Evolutionary conservation across 2,797 vertebrate genomes (phyloP), one percentile per base, ranked within the genome.

Genomic region (Enteromius mattozi): DNA sequence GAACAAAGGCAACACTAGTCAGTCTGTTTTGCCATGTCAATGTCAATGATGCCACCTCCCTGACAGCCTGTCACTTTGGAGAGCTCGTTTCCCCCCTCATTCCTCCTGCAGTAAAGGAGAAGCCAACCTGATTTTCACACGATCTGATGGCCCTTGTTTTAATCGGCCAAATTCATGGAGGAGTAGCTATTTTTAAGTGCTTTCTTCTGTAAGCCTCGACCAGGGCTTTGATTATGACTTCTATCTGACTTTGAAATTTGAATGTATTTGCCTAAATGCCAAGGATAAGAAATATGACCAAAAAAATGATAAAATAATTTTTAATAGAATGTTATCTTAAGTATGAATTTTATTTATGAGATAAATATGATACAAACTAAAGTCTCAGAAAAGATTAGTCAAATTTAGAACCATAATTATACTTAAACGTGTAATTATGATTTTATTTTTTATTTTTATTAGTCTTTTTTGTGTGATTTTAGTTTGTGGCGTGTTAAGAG

Each of bases 21-120:
- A 84, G 81, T 88, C 85, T 91, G 87, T 87, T 91, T 90, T 88
- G 78, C n/a, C 88, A 51, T 84, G 88, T 91, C 89, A 91, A 40
- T 88, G 90, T 92, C 87, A 90, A 66, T 35, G 81, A 87, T 76
- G 83, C 35, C 30, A 82, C 80, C 80, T 87, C 79, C 9, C 35
- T 91, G 91, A 92, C 90, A 92, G 82, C 30, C 87, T 91, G 92
- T 92, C 89, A 91, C 88, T 91, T 89, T 84, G 81, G 81, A 90
- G 77, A 89, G 83, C 61, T 86, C 65, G 63, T 81, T 51, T 85
- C 56, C 77, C 78, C 80, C 54, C 49, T 81, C 69, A 71, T 90
- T 88, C 84, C 81, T 90, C 85, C 87, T 81, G 86, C 81, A 88
- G 91, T 87, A 76, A 75, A 84, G 89, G 86, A 88, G 84, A 89